Base-by-base conservation (phyloP, 2,888 invertebrate genomes). In the Thymelicus acteon region DNA sequence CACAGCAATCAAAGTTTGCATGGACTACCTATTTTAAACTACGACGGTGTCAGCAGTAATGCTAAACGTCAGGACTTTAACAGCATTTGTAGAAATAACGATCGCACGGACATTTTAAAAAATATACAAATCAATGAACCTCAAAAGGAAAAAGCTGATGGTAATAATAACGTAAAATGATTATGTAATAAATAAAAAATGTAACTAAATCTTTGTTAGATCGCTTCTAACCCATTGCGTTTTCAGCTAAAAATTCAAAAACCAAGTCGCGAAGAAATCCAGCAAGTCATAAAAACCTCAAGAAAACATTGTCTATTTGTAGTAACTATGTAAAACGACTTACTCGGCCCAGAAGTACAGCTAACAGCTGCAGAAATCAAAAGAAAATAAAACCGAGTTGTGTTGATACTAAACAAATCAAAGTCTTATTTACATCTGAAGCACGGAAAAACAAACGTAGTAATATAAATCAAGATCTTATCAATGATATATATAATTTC, bases 391-490 rank as follows among this genome's bases (percentile, higher is more conserved):
- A 65, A 67, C 54, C 44, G 0, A 37, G 13, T 12, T 31, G 13
- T 4, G 19, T 19, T 19, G 54, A 31, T 66, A 69, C 64, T 15
- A 40, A 70, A 7, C 70, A 76, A 19, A 63, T 77, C 37, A 70
- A 77, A 65, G 72, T 78, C 39, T 69, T 80, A 48, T 79, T 73
- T 72, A 68, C 63, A 39, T 73, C 75, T 15, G 61, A 76, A 72
- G 68, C 75, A 62, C 60, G 74, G 1, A 74, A 57, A 44, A 63
- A 64, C 37, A 72, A 54, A 52, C 39, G 37, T 10, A 72, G 66
- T 49, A 71, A 69, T 24, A 49, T 13, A 60, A 61, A 68, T 44
- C 31, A 37, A 31, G 7, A n/a, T 49, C 52, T 71, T 65, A 54
- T 60, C 44, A 10, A 70, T 52, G 60, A 60, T 24, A 39, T 60